A percentile compares a stretch with the other conserved stretches of the same genome.
These are phyloP conservation scores for Oxygymnocypris stewartii DNA, from an alignment of 2,113 vertebrate genomes.

Conservation along the genomic window DNA sequence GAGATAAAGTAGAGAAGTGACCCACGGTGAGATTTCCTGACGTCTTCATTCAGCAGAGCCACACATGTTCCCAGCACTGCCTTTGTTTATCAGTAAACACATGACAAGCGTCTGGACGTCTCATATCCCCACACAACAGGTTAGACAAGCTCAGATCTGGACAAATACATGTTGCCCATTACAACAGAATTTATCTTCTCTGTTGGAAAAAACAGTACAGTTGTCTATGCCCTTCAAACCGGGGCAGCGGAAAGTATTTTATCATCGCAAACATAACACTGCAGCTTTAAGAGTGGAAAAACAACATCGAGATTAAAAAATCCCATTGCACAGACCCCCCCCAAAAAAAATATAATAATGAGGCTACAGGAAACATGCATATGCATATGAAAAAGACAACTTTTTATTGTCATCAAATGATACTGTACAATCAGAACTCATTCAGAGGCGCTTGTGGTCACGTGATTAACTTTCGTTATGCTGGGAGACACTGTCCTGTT, in stretches of 20 bases:
- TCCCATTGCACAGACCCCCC: background rate
- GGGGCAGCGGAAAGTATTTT: background rate
- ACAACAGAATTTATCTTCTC: background rate
- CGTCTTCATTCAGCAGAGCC: background rate
- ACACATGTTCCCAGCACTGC: background rate
- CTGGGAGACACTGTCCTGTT: conserved; percentile 63
- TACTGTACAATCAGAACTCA: conserved; percentile 69
- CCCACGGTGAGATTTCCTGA: background rate
- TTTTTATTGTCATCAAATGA: conserved; percentile 66
- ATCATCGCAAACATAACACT: background rate
- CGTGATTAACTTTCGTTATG: conserved; percentile 20
- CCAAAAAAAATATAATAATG: background rate
- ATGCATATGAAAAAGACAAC: conserved; percentile 62
- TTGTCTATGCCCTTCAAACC: background rate
- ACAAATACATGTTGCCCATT: no score
- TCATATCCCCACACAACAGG: background rate
- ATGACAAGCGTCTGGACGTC: background rate
- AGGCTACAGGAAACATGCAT: background rate
- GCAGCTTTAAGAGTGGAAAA: background rate
- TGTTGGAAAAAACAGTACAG: background rate
- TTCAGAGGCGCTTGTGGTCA: conserved; percentile 67
- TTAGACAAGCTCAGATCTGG: background rate
- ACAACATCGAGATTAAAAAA: background rate
- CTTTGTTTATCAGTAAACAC: conserved; percentile 24
- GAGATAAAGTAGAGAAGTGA: background rate